Evolutionary conservation across 2,797 vertebrate genomes (phyloP), one percentile per base, ranked within the genome.

Genomic region (Lacerta bilineata): DNA sequence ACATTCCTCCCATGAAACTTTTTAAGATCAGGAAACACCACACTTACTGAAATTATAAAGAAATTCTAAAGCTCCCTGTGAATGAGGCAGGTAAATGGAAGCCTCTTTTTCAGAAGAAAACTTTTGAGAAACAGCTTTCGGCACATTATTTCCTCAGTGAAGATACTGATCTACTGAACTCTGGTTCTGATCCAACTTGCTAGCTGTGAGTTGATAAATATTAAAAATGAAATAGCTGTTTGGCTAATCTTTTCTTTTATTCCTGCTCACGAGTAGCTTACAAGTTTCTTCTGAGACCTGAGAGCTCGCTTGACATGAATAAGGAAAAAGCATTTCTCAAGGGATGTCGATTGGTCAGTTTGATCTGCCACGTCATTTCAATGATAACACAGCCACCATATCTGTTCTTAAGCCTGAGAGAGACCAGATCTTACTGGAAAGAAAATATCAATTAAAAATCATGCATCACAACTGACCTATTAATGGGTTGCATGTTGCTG

Each of bases 371-470:
- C 3, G 59, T 75, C 5, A 17, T 82, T 91, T 3, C 55, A 81
- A 43, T 69, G 88, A 87, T 90, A 87, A 27, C 78, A 72, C 88
- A 29, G 43, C 23, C 87, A 90, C 20, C 50, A 7, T 66, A 36
- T n/a, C 41, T 78, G 61, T 2, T 50, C 17, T n/a, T 17, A 78
- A 55, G 83, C 71, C 20, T 61, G 59, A 1, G 10, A 89, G 20
- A 84, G 75, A 87, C 74, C 11, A 83, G 29, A 61, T 20, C 43
- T 81, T 75, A 75, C 20, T 18, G 43, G 2, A 4, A 59, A 13
- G 69, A 66, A 64, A 23, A 23, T 64, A 50, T 13, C 50, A 50
- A 11, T 13, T 55, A 55, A 55, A 55, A 55, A 55, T 15, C 50
- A 15, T 55, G 50, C 50, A 55, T 0, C 13, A 55, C 13, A 55